phyloP scores from a whole-genome alignment of 2,113 vertebrate species.

The Heterotis niloticus region DNA sequence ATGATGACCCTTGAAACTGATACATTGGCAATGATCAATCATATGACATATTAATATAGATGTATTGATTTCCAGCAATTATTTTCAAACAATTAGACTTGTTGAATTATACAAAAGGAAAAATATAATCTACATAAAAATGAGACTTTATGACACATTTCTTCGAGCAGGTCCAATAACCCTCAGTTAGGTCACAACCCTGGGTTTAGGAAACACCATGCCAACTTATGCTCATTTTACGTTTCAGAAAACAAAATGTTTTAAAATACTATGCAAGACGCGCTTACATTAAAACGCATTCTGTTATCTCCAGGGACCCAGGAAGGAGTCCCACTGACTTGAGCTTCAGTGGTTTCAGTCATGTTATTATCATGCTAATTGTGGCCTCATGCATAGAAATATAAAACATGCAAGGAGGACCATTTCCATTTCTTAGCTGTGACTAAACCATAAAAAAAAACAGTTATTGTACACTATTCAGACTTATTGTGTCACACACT shows the following conservation, averaged over 20 bases:
- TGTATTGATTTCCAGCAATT: too few species aligned
- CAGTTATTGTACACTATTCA: conserved; percentile 38
- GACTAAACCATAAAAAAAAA: not conserved
- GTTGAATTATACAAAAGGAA: too few species aligned
- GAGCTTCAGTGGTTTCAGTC: conserved; percentile 51
- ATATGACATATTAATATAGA: too few species aligned
- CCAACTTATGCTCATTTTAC: too few species aligned
- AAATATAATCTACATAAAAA: too few species aligned
- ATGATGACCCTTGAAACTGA: too few species aligned
- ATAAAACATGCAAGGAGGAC: conserved; percentile 26
- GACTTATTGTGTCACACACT: not conserved
- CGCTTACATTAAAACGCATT: conserved; percentile 53
- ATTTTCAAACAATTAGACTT: too few species aligned
- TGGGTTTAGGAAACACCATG: too few species aligned
- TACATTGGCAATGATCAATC: too few species aligned
- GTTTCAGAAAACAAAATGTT: not conserved
- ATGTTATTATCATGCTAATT: conserved; percentile 59
- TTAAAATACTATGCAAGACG: conserved; percentile 35
- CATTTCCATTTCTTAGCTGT: conserved; percentile 15
- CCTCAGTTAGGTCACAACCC: too few species aligned
- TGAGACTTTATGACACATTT: too few species aligned
- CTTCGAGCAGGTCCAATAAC: too few species aligned
- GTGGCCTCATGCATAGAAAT: conserved; percentile 46
- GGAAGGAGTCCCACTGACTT: conserved; percentile 53
- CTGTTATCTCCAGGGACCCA: conserved; percentile 57